phyloP scores from a whole-genome alignment of 2,888 invertebrate species.

The Pterostichus niger region DNA sequence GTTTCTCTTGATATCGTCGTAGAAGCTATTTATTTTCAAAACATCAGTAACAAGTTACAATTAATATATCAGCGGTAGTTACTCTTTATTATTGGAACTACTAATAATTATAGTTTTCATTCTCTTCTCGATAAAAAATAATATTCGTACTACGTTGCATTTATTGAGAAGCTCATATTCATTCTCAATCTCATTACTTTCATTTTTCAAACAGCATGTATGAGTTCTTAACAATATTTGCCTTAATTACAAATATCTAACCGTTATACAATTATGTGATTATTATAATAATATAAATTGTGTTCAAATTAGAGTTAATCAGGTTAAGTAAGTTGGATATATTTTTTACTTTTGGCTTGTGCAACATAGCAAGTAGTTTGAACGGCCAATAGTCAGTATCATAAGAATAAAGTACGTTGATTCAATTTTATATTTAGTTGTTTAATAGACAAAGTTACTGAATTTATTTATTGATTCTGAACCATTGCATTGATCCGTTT shows the following conservation, averaged over 20 bases:
- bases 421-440: constrained; percentile 15
- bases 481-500: not conserved
- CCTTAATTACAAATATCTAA: constrained; percentile 28
- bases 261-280: constrained; percentile 20
- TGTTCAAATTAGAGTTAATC: constrained; percentile 29
- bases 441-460: constrained; percentile 10
- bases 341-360: constrained; percentile 31
- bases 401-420: constrained; percentile 15
- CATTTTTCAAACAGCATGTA: not conserved
- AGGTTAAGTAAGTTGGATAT: constrained; percentile 5
- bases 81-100: constrained; percentile 11
- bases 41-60: constrained; percentile 1
- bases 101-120: not conserved
- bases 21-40: constrained; percentile 19
- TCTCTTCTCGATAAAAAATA: not conserved
- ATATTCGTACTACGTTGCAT: not conserved
- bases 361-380: constrained; percentile 9
- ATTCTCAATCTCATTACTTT: not conserved
- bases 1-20: constrained; percentile 7
- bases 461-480: constrained; percentile 14
- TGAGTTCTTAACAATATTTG: constrained; percentile 19
- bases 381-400: constrained; percentile 24
- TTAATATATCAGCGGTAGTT: not conserved
- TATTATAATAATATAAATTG: constrained; percentile 33
- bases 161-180: not conserved